Base-by-base conservation (phyloP, 2,113 vertebrate genomes). In the Coturnix japonica region DNA sequence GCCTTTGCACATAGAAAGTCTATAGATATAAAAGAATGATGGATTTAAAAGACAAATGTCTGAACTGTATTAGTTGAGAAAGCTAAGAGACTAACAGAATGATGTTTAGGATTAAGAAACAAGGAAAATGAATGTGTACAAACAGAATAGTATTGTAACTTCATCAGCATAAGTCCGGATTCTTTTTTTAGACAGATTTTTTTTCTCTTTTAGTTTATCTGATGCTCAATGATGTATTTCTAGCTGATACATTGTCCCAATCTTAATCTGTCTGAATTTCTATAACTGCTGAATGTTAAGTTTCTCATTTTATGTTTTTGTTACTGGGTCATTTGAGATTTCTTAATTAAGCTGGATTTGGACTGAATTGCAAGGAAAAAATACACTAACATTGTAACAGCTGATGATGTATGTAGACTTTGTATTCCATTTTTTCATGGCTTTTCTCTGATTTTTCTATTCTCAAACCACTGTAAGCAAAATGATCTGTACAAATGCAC, bases 391-490 rank as follows among this genome's bases (percentile, higher is more conserved):
- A 87, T 95, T 98, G 97, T 97, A 97, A 97, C 94, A 96, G 88
- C 87, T 85, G 87, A 46, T 95, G 67, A 72, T 98, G 96, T 98
- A 95, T 97, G 91, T 97, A 96, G 80, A 94, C 53, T 90, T 95
- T 98, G 95, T 97, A 90, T 70, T 97, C 95, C 72, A 75, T 96
- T 95, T 95, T 8, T 96, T 94, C 94, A 91, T 96, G 96, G 85
- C 81, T 97, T 96, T 81, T 92, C 86, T 95, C 57, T 87, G 85
- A 82, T 87, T 94, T 81, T 95, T 84, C 53, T 96, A 95, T 97
- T 98, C 97, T 98, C 97, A 98, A 96, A 97, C 97, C 98, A 98
- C 97, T 97, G 92, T 98, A 97, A 98, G 98, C 97, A 98, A 98
- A 98, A 96, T 37, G 64, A 74, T 5, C 7, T 51, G 49, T 51